Percentiles rank a stretch among this genome's conserved stretches.
Conservation (phyloP, 35 echinoderm and acorn worm genomes). For the Apostichopus japonicus region DNA sequence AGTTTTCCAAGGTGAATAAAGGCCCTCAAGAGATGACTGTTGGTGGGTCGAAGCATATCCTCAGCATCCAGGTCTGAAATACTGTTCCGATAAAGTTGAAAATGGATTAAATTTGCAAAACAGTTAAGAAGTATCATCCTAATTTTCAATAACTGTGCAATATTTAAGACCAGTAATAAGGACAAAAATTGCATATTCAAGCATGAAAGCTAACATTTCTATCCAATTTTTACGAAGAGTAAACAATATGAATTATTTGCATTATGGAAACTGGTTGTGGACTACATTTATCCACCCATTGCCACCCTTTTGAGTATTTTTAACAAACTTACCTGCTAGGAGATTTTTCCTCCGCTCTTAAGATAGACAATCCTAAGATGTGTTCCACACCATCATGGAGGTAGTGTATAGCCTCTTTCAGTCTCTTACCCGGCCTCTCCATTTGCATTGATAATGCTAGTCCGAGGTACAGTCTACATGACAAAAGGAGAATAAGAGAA, state of each 20-base stretch:
- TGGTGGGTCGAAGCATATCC: slow-evolving; percentile 72
- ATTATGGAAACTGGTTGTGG: too few relatives aligned
- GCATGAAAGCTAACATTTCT: too few relatives aligned
- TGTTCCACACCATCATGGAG: slow-evolving; percentile 86
- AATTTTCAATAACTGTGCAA: too few relatives aligned
- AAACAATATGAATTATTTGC: too few relatives aligned
- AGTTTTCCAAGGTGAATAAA: slow-evolving; percentile 80
- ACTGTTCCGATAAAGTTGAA: slow-evolving; percentile 2
- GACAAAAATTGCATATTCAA: too few relatives aligned
- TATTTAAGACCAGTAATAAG: too few relatives aligned
- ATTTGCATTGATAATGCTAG: slow-evolving; percentile 75
- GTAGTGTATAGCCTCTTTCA: slow-evolving; percentile 82
- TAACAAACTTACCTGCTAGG: not conserved
- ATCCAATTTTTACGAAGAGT: too few relatives aligned
- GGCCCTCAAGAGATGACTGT: slow-evolving; percentile 74
- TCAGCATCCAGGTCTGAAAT: slow-evolving; percentile 60
- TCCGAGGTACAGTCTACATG: slow-evolving; percentile 77
- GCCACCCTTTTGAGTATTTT: too few relatives aligned
- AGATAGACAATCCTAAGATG: slow-evolving; percentile 58
- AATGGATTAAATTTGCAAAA: not conserved
- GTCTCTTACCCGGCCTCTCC: slow-evolving; percentile 70
- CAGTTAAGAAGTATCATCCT: too few relatives aligned
- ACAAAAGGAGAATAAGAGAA: not conserved
- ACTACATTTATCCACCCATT: too few relatives aligned
- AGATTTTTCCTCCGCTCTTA: slow-evolving; percentile 64